Percentiles rank a stretch among this genome's conserved stretches.
Evolutionary conservation across 2,113 vertebrate genomes (phyloP).

Genomic region (Himantopus leucocephalus): DNA sequence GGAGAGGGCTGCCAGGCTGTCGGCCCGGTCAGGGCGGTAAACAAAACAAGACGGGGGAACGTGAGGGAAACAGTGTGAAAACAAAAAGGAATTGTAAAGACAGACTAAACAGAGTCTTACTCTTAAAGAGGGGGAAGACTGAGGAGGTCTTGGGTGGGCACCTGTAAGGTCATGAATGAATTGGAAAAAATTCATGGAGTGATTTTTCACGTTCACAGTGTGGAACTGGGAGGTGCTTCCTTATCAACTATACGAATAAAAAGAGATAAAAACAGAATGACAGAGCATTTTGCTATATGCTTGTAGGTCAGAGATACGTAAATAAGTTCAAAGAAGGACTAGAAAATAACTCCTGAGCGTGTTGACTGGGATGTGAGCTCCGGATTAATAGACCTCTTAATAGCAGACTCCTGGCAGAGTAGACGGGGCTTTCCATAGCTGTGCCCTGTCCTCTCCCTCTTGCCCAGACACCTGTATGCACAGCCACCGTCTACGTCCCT

Average conservation of each 20-base stretch:
- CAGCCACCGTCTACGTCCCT: rapidly evolving
- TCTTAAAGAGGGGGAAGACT: too few relatives aligned
- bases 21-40: not conserved
- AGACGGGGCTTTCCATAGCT: not conserved
- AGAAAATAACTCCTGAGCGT: rapidly evolving
- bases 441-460: too few relatives aligned
- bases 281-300: not conserved
- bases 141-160: not conserved
- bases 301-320: rapidly evolving
- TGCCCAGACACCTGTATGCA: not conserved
- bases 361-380: not conserved
- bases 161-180: too few relatives aligned
- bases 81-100: not conserved
- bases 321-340: rapidly evolving
- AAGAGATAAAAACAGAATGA: too few relatives aligned
- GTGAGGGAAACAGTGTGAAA: not conserved
- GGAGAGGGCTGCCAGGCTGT: not conserved
- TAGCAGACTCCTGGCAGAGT: not conserved
- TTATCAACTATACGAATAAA: rapidly evolving
- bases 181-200: too few relatives aligned
- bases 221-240: not conserved
- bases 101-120: rapidly evolving
- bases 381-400: rapidly evolving
- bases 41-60: rapidly evolving
- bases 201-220: not conserved